Evolutionary conservation across 1,140 invertebrate species (phyloP), one percentile per base, ranked within the genome.

Genomic region (Pygmarrhopalites habei): DNA sequence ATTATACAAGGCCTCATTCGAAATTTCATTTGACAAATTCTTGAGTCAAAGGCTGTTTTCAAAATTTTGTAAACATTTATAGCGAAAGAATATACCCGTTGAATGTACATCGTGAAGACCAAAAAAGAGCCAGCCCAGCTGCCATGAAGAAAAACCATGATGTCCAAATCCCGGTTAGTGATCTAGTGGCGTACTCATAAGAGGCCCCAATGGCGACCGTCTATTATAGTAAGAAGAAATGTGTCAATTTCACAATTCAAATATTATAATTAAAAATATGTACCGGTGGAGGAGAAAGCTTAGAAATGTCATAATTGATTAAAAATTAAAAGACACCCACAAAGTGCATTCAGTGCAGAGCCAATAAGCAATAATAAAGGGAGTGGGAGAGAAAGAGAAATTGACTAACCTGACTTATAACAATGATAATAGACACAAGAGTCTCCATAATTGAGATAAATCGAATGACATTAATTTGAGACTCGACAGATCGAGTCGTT

Each of bases 91-190:
- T 14, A 23, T 65, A 70, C 68, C 68, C 69, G 53, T 70, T 70
- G 61, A 66, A 70, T n/a, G 65, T 70, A 29, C 65, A 70, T 26
- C 64, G 44, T 19, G 60, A 35, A 21, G 69, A 70, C 69, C 69
- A 70, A 43, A 67, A 70, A 1, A 70, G 58, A 39, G 61, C 60
- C 21, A 70, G 30, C 21, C 51, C 65, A 29, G 65, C 63, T 17
- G 69, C 56, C 56, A 70, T 66, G 44, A 70, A 67, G 47, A 70
- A 70, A 47, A 70, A 67, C 65, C 65, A 70, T 7, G 69, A 65
- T 47, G 69, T 70, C 69, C 69, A 70, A 15, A 70, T 52, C 0
- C 69, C 69, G n/a, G 69, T 70, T 15, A 70, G 61, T 2, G 65
- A 67, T 58, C 66, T 32, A 4, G 69, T 66, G 0, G 69, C 62